phyloP scores from a whole-genome alignment of 2,888 invertebrate species.

The Lepeophtheirus nordmannii region DNA sequence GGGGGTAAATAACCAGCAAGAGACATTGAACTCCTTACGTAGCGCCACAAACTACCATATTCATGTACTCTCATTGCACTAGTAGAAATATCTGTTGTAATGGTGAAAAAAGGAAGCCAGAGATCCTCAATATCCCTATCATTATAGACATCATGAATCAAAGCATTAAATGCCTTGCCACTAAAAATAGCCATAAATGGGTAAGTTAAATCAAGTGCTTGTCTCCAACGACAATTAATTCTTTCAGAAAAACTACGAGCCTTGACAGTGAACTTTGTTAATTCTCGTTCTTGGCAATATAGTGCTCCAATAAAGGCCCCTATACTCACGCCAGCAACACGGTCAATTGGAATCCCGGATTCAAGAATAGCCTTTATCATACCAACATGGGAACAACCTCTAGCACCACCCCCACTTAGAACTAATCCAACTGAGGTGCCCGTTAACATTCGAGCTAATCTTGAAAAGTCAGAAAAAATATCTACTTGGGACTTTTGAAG shows the following conservation, averaged over 20 bases:
- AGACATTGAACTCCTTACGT: conserved; percentile 97
- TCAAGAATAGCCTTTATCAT: conserved; percentile 62
- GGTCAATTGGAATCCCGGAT: conserved; percentile 94
- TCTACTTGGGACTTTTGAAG: conserved; percentile 51
- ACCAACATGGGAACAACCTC: conserved; percentile 93
- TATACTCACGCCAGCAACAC: conserved; percentile 97
- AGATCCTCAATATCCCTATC: conserved; percentile 92
- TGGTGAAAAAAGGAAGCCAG: conserved; percentile 98
- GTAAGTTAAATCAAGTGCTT: conserved; percentile 88
- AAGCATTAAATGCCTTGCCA: conserved; percentile 80
- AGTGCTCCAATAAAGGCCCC: conserved; percentile 96
- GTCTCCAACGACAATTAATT: conserved; percentile 96
- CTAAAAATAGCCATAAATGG: conserved; percentile 98
- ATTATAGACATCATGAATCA: conserved; percentile 72
- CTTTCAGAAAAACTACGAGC: conserved; percentile 70
- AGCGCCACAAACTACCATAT: conserved; percentile 86
- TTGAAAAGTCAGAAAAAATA: conserved; percentile 88
- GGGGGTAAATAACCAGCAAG: conserved; percentile 99
- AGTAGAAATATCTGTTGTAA: conserved; percentile 93
- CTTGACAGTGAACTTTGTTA: conserved; percentile 77
- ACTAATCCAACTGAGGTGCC: conserved; percentile 94
- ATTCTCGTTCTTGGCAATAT: conserved; percentile 85
- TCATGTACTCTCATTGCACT: conserved; percentile 80
- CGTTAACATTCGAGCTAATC: conserved; percentile 89
- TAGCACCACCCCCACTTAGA: conserved; percentile 91